Percentiles rank a stretch among this genome's conserved stretches.
Conservation (phyloP, 2,113 vertebrate genomes). For the Bothrops jararaca region DNA sequence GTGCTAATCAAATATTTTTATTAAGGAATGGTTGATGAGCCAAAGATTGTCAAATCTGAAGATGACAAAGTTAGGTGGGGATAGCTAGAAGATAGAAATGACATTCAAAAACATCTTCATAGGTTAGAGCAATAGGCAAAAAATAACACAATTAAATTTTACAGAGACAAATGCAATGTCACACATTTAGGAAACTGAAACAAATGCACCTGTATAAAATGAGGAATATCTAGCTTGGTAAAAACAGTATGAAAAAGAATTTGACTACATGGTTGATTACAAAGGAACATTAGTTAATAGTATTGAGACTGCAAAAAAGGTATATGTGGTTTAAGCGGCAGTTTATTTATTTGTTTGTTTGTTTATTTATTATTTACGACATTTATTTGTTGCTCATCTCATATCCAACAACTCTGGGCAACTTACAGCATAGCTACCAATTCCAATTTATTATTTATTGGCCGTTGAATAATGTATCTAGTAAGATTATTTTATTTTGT, state of each 20-base stretch:
- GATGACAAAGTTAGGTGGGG: background rate
- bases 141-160: background rate
- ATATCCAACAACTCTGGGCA: background rate
- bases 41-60: background rate
- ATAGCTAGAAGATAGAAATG: background rate
- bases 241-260: background rate
- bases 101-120: background rate
- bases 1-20: background rate
- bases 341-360: background rate
- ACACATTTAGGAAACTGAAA: background rate
- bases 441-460: background rate
- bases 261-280: background rate
- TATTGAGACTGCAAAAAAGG: background rate
- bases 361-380: background rate
- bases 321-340: background rate
- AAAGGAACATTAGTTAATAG: background rate
- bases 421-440: background rate
- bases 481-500: background rate
- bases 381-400: background rate
- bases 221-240: background rate
- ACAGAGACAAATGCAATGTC: background rate
- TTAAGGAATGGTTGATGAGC: background rate
- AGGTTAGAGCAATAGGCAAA: background rate
- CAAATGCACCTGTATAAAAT: background rate
- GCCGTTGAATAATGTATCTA: background rate